phyloP scores from a whole-genome alignment of 2,888 invertebrate genomes.

The Ornithoptera priamus region DNA sequence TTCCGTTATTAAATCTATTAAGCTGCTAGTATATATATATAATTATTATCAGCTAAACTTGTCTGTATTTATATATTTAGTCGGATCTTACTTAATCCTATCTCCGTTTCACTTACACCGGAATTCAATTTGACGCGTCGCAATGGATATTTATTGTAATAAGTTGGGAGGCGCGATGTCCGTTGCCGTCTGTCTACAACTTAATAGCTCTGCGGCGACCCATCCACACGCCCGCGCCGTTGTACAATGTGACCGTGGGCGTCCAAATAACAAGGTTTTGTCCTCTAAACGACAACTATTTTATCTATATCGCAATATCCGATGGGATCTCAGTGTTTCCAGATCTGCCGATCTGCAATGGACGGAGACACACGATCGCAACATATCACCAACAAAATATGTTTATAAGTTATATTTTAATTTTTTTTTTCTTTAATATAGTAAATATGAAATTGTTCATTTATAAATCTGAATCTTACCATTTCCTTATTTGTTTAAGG shows the following conservation, averaged over 20 bases:
- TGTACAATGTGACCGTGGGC: constrained; percentile 67
- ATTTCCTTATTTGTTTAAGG: too few species aligned
- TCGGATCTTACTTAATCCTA: too few species aligned
- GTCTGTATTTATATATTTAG: too few species aligned
- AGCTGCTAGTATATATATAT: too few species aligned
- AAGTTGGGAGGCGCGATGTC: constrained; percentile 17
- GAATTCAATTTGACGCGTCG: not conserved
- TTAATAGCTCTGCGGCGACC: constrained; percentile 27
- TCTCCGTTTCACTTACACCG: too few species aligned
- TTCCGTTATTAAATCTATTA: too few species aligned
- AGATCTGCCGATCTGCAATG: constrained; percentile 45
- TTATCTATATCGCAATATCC: constrained; percentile 64
- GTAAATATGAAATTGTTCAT: too few species aligned
- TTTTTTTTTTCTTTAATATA: too few species aligned
- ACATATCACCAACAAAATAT: not conserved
- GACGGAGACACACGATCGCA: constrained; percentile 31
- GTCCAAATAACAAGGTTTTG: constrained; percentile 75
- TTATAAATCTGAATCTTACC: too few species aligned
- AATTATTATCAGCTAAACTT: too few species aligned
- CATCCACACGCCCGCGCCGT: constrained; percentile 29
- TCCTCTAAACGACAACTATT: constrained; percentile 75
- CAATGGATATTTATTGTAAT: constrained; percentile 19
- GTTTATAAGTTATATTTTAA: too few species aligned
- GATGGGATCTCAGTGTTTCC: constrained; percentile 64
- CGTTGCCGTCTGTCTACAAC: constrained; percentile 18